Conservation (phyloP, 2,797 vertebrate species). For the Platyrinchus mystaceus region DNA sequence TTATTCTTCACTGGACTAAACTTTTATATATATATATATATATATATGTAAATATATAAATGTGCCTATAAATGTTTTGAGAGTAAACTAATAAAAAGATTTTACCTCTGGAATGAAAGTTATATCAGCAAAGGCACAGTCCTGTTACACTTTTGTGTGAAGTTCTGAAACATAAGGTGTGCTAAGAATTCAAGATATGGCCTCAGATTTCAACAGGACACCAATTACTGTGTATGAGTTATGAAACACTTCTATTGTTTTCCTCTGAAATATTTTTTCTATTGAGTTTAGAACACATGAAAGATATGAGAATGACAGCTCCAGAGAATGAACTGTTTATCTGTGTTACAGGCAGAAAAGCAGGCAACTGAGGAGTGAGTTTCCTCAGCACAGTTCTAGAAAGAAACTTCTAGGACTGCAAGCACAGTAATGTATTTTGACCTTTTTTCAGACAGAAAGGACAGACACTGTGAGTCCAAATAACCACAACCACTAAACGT, state of each 20-base stretch:
- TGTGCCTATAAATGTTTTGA: background rate
- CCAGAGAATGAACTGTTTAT: conserved; percentile 11
- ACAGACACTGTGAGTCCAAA: background rate
- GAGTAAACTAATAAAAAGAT: background rate
- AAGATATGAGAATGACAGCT: conserved; percentile 6
- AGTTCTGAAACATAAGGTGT: background rate
- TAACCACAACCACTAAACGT: background rate
- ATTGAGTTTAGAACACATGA: conserved; percentile 5
- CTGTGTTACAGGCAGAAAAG: background rate
- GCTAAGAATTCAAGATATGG: background rate
- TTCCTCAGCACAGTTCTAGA: background rate
- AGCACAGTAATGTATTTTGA: background rate
- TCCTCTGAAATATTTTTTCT: background rate
- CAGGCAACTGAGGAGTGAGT: background rate
- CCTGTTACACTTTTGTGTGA: background rate
- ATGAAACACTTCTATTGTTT: background rate
- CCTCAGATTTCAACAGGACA: conserved; percentile 12
- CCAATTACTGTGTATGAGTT: conserved; percentile 8
- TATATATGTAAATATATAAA: background rate
- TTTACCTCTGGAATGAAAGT: background rate
- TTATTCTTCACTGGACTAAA: background rate
- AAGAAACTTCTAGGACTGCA: background rate
- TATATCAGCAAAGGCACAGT: background rate
- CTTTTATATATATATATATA: background rate
- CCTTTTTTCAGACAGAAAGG: background rate